phyloP scores from a whole-genome alignment of 2,888 invertebrate genomes.

The Andrena bicolor region DNA sequence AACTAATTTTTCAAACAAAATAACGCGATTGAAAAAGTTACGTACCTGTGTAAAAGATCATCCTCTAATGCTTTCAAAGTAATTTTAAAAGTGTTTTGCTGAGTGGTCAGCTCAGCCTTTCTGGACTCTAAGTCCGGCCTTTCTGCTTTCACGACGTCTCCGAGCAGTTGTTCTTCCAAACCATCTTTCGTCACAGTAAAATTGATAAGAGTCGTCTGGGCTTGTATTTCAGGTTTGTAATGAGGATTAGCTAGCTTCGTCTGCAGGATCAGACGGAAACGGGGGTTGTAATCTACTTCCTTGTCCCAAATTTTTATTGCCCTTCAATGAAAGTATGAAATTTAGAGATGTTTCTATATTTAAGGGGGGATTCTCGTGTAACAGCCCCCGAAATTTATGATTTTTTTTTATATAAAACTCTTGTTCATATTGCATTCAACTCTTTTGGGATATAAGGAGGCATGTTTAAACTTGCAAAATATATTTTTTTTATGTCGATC shows the following conservation, averaged over 20 bases:
- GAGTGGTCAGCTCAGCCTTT: conserved; percentile 93
- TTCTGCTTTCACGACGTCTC: conserved; percentile 97
- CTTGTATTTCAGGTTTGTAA: conserved; percentile 98
- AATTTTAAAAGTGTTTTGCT: conserved; percentile 98
- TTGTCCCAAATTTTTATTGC: conserved; percentile 95
- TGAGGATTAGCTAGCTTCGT: conserved; percentile 98
- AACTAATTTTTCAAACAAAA: neutral
- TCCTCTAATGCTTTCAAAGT: conserved; percentile 96
- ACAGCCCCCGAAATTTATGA: too few relatives aligned
- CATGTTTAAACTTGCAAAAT: too few relatives aligned
- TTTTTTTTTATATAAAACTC: too few relatives aligned
- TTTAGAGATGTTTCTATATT: neutral
- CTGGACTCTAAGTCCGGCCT: conserved; percentile 95
- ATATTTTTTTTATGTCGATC: too few relatives aligned
- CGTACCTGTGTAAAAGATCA: conserved; percentile 89
- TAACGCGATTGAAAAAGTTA: neutral
- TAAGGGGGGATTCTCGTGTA: too few relatives aligned
- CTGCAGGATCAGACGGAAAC: conserved; percentile 94
- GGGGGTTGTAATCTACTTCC: conserved; percentile 94
- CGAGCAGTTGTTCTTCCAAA: conserved; percentile 96
- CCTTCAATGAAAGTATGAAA: conserved; percentile 75
- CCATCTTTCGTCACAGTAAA: conserved; percentile 98
- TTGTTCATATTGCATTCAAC: too few relatives aligned
- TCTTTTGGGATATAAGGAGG: too few relatives aligned
- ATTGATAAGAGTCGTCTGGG: conserved; percentile 97